Evolutionary conservation across 2,797 vertebrate species (phyloP).

Genomic region (Gymnoscopelus braueri): DNA sequence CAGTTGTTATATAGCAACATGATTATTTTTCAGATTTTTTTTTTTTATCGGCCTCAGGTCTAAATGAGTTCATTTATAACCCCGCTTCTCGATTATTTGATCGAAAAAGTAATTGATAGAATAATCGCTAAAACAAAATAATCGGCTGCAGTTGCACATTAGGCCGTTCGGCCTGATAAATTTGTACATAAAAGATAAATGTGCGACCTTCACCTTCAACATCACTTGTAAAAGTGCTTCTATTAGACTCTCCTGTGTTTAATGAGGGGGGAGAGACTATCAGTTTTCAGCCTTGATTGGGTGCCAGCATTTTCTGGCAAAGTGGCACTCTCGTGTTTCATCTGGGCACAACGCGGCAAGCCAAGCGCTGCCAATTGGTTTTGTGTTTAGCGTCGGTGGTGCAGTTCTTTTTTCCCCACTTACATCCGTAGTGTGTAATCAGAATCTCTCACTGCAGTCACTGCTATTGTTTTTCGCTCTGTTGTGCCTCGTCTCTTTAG

Average conservation of each 20-base stretch:
- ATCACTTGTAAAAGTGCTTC: too few species aligned
- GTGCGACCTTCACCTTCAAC: too few species aligned
- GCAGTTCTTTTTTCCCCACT: background rate
- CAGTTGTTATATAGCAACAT: too few species aligned
- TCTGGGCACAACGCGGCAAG: constrained; percentile 30
- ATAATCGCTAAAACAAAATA: too few species aligned
- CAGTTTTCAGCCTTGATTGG: constrained; percentile 14
- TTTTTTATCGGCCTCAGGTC: too few species aligned
- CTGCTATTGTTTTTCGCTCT: background rate
- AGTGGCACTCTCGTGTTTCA: constrained; percentile 18
- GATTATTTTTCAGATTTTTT: too few species aligned
- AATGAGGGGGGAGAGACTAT: background rate
- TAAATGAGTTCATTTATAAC: too few species aligned
- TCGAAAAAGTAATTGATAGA: too few species aligned
- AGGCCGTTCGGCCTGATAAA: too few species aligned
- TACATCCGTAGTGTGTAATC: constrained; percentile 43
- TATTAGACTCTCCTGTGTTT: background rate
- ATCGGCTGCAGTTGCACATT: too few species aligned
- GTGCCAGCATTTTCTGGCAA: constrained; percentile 43
- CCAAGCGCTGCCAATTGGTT: constrained; percentile 27
- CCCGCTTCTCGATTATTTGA: too few species aligned
- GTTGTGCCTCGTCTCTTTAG: background rate
- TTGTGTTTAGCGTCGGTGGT: constrained; percentile 16
- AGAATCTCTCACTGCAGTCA: background rate
- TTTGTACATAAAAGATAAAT: too few species aligned